A percentile compares a stretch with the other conserved stretches of the same genome.
Evolutionary conservation across 2,113 vertebrate species (phyloP).

Genomic region (Syngnathus floridae): DNA sequence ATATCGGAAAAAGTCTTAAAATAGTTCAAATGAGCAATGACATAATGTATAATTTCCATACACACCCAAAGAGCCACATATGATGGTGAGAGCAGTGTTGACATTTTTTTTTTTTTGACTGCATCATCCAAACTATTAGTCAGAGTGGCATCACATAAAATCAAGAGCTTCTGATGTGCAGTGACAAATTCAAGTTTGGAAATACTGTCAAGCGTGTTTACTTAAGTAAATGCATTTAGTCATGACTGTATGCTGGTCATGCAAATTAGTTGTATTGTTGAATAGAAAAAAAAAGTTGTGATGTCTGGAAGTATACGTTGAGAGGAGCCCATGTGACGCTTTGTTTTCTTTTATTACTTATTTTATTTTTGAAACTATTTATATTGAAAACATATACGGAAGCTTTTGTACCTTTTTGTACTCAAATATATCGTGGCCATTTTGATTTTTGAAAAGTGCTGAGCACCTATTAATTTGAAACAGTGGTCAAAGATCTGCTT

Average conservation of each 20-base stretch:
- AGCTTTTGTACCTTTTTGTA: conserved; percentile 4
- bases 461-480: conserved; percentile 54
- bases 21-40: neutral
- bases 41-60: neutral
- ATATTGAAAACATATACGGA: conserved; percentile 3
- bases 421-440: conserved; percentile 9
- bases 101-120: neutral
- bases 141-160: neutral
- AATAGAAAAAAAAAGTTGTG: conserved; percentile 1
- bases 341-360: conserved; percentile 9
- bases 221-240: neutral
- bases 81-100: neutral
- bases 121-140: neutral
- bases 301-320: neutral
- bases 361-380: conserved; percentile 22
- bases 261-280: neutral
- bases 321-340: neutral
- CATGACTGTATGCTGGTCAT: conserved; percentile 7
- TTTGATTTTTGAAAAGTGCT: conserved; percentile 57
- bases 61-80: neutral
- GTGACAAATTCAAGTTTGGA: neutral
- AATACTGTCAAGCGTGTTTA: neutral
- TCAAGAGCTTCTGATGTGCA: neutral
- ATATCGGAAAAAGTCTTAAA: neutral
- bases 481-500: conserved; percentile 26